These are phyloP conservation scores for Sylvia borin DNA, from an alignment of 2,797 vertebrate genomes.

Conservation along the genomic window DNA sequence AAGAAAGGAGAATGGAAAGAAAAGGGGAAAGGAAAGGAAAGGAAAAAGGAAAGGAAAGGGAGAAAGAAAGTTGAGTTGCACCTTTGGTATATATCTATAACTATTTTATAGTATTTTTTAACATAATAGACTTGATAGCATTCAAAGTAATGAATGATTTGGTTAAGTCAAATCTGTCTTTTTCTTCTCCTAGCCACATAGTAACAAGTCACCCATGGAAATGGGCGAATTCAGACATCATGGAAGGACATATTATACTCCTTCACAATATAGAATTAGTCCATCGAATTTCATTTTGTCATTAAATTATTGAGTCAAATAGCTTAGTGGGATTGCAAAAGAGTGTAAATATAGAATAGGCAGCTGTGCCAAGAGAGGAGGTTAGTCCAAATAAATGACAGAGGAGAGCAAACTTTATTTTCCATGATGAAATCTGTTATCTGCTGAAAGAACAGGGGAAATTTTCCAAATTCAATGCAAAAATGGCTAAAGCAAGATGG, in stretches of 20 bases:
- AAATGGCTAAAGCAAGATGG: neutral
- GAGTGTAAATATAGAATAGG: slow-evolving; percentile 6
- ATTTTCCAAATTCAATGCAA: neutral
- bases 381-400: neutral
- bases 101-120: neutral
- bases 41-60: neutral
- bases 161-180: slow-evolving; percentile 8
- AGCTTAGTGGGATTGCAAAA: slow-evolving; percentile 6
- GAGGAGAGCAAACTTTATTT: neutral
- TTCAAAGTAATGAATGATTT: slow-evolving; percentile 40
- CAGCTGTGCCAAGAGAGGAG: slow-evolving; percentile 10
- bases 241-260: neutral
- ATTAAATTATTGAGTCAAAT: slow-evolving; percentile 13
- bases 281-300: slow-evolving; percentile 28
- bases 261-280: slow-evolving; percentile 18
- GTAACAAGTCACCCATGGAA: neutral
- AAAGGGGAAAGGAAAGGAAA: too few relatives aligned
- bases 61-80: neutral
- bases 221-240: slow-evolving; percentile 1
- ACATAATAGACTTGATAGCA: neutral
- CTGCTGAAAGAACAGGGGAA: neutral
- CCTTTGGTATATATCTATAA: neutral
- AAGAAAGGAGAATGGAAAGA: too few relatives aligned
- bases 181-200: neutral
- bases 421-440: neutral